Conservation (phyloP, 2,113 vertebrate species). For the Alligator sinensis region DNA sequence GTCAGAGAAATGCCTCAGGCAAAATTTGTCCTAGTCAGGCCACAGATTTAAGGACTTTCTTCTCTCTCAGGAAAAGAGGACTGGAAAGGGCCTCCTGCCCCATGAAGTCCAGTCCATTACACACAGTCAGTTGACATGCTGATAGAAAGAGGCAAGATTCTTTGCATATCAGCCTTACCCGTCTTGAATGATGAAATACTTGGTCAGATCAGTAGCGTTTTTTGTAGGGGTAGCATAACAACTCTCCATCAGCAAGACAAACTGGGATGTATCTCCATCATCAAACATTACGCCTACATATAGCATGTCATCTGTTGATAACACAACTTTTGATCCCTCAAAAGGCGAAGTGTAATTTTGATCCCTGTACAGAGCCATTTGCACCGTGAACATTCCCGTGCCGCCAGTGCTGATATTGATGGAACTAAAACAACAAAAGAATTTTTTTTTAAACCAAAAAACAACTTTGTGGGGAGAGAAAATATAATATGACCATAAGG, state of each 20-base stretch:
- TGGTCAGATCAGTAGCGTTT: conserved; percentile 42
- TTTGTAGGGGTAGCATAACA: conserved; percentile 65
- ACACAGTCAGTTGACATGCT: background rate
- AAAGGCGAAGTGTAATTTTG: conserved; percentile 44
- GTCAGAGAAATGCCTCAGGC: background rate
- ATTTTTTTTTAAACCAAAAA: background rate
- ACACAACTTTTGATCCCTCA: conserved; percentile 34
- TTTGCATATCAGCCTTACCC: conserved; percentile 13
- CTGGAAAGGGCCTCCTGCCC: too few relatives aligned
- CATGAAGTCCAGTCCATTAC: too few relatives aligned
- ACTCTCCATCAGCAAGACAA: conserved; percentile 66
- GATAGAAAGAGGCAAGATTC: background rate
- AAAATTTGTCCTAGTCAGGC: background rate
- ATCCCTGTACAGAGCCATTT: conserved; percentile 67
- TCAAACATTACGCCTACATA: conserved; percentile 59
- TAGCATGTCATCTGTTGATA: conserved; percentile 53
- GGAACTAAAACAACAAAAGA: background rate
- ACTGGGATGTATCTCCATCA: conserved; percentile 41
- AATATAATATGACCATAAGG: background rate
- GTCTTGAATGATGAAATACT: conserved; percentile 72
- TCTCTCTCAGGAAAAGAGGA: background rate
- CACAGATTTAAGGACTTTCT: background rate
- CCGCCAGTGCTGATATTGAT: conserved; percentile 64
- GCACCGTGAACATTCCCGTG: conserved; percentile 41
- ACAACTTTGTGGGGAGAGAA: background rate